Evolutionary conservation across 37 sponge, comb jelly and placozoan species (phyloP).

Genomic region (Amphimedon queenslandica): DNA sequence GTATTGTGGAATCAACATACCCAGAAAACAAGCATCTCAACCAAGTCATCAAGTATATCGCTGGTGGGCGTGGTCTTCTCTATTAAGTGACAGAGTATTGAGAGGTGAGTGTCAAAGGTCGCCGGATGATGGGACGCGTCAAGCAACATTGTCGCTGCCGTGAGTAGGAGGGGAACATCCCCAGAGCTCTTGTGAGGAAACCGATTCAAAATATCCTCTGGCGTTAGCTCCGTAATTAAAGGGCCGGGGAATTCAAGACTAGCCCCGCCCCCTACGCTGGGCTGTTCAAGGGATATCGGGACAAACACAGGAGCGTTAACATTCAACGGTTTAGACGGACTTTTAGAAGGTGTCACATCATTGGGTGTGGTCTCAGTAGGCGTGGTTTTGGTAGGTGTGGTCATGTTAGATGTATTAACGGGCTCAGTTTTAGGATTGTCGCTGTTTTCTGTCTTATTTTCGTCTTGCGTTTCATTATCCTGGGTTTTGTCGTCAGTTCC

Average conservation of each 20-base stretch:
- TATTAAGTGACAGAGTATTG: neutral
- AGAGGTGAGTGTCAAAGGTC: neutral
- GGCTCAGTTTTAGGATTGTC: too few species aligned
- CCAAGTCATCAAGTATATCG: neutral
- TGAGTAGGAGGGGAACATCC: neutral
- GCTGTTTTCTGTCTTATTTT: too few species aligned
- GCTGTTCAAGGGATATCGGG: neutral
- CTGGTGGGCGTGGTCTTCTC: neutral
- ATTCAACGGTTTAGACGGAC: neutral
- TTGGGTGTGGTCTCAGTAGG: neutral
- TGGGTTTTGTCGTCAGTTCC: too few species aligned
- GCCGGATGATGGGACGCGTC: neutral
- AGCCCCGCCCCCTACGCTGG: too few species aligned
- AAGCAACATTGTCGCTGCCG: constrained; percentile 1
- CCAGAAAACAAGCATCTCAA: neutral
- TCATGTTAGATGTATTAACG: too few species aligned
- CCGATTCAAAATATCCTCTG: neutral
- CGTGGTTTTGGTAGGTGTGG: neutral
- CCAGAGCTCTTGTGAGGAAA: neutral
- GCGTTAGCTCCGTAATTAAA: too few species aligned
- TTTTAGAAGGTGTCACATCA: neutral
- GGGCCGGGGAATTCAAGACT: too few species aligned
- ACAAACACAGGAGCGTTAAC: constrained; percentile 11
- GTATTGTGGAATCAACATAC: too few species aligned
- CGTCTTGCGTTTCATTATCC: too few species aligned